phyloP scores from a whole-genome alignment of 2,888 invertebrate species.

The Nyleta sp. region DNA sequence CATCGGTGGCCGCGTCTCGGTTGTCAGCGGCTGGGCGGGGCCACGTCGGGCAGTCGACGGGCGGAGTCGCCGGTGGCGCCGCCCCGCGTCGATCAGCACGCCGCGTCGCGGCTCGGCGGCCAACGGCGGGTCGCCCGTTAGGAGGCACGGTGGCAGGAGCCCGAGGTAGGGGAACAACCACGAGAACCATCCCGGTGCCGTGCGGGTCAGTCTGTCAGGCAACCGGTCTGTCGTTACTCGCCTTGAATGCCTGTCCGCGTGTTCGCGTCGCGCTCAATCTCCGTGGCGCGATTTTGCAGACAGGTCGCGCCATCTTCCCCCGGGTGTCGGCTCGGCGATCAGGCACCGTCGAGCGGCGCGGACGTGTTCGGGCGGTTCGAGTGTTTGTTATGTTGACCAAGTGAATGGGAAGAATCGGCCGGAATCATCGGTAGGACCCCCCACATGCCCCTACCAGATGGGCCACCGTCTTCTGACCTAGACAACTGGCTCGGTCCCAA shows the following conservation, averaged over 20 bases:
- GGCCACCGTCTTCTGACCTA: too few species aligned
- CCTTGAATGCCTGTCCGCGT: slow-evolving; percentile 64
- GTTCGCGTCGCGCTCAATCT: slow-evolving; percentile 76
- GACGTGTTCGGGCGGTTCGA: too few species aligned
- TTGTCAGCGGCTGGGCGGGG: slow-evolving; percentile 53
- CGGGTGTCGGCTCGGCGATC: slow-evolving; percentile 34
- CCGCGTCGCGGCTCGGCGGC: slow-evolving; percentile 74
- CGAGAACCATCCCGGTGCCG: slow-evolving; percentile 79
- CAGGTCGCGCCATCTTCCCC: slow-evolving; percentile 62
- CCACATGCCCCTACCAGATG: too few species aligned
- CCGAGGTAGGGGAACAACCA: slow-evolving; percentile 75
- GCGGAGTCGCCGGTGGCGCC: slow-evolving; percentile 9
- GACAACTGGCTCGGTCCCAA: too few species aligned
- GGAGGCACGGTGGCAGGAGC: slow-evolving; percentile 58
- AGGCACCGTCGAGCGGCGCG: neutral
- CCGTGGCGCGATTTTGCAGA: slow-evolving; percentile 70
- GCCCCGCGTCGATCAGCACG: slow-evolving; percentile 79
- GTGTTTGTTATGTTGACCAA: too few species aligned
- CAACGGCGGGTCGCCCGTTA: slow-evolving; percentile 51
- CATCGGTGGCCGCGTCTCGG: slow-evolving; percentile 48
- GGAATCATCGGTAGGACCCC: too few species aligned
- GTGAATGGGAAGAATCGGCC: too few species aligned
- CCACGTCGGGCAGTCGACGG: neutral
- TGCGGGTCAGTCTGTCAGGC: slow-evolving; percentile 82
- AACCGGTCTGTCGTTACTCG: slow-evolving; percentile 79